A percentile compares a stretch with the other conserved stretches of the same genome.
These are phyloP conservation scores for Bursaphelenchus mucronatus DNA, from an alignment of 1,140 invertebrate genomes.

Conservation along the genomic window DNA sequence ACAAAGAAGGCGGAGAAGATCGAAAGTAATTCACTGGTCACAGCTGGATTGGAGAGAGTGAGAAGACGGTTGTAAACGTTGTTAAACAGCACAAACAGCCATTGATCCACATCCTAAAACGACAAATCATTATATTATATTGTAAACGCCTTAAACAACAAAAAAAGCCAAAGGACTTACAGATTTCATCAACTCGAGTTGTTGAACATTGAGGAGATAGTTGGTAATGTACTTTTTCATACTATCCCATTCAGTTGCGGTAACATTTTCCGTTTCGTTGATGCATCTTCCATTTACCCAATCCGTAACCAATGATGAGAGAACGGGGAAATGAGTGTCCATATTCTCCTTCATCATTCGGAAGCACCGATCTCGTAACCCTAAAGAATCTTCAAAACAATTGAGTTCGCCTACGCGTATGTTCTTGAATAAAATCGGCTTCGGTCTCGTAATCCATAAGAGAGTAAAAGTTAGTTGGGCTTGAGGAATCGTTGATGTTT, in stretches of 20 bases:
- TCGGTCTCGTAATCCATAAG: slow-evolving; percentile 53
- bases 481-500: slow-evolving; percentile 20
- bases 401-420: slow-evolving; percentile 33
- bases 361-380: slow-evolving; percentile 39
- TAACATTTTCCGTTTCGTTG: slow-evolving; percentile 20
- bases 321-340: slow-evolving; percentile 32
- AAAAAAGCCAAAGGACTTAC: slow-evolving; percentile 13
- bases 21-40: slow-evolving; percentile 41
- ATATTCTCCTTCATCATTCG: slow-evolving; percentile 35
- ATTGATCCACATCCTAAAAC: slow-evolving; percentile 28
- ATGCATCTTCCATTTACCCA: slow-evolving; percentile 41
- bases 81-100: slow-evolving; percentile 40
- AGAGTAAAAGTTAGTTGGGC: slow-evolving; percentile 40
- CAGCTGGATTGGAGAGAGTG: slow-evolving; percentile 16
- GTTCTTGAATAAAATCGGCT: slow-evolving; percentile 42
- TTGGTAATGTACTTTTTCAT: slow-evolving; percentile 50
- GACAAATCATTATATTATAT: not conserved
- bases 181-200: slow-evolving; percentile 34
- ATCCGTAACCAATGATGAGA: slow-evolving; percentile 32
- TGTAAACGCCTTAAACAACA: not conserved
- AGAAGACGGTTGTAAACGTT: slow-evolving; percentile 23
- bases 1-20: slow-evolving; percentile 49
- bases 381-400: slow-evolving; percentile 25
- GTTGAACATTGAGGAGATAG: slow-evolving; percentile 29
- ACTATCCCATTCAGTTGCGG: slow-evolving; percentile 45